Base-by-base conservation (phyloP, 2,888 invertebrate genomes). In the Microplitis deprimator region DNA sequence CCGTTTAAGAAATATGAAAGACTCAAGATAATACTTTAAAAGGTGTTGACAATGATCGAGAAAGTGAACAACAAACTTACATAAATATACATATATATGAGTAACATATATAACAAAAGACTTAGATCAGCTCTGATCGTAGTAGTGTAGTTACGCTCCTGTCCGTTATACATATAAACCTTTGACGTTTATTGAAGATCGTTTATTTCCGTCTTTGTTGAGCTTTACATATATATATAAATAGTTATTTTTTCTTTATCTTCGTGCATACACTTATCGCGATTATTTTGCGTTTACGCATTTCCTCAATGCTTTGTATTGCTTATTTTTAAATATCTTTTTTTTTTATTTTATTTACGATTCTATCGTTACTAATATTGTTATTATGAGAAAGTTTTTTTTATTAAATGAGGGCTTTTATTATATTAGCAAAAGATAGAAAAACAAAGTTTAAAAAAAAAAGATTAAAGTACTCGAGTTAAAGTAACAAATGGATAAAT, bases 161-260 rank as follows among this genome's bases (percentile, higher is more conserved):
- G 81, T 80, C 79, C 77, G 79, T 75, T 79, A 85, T 82, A 50
- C 50, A 78, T 84, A 84, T 84, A 86, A 85, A 86, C 87, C 85
- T 88, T 89, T 88, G 88, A 89, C 89, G 89, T 89, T 88, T 88
- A 85, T 84, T 83, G 89, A 89, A 89, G 89, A 89, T 88, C 89
- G 87, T 84, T 60, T 65, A 61, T 77, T 62, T 74, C 79, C 65
- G 40, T 5, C 78, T 78, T 69, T 29, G 68, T 71, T 73, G 39
- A 62, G 65, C 68, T 68, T 60, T 72, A 59, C 5, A 59, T 59
- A n/a, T 59, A 59, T 59, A 13, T n/a, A 59, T 59, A 59, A 2
- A 62, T 62, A 62, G 62, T 17, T 20, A 16, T 7, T 50, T 59
- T 69, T 59, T 38, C 50, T 68, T 41, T 62, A 67, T 77, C 80